A percentile compares a stretch with the other conserved stretches of the same genome.
Conservation (phyloP, 2,797 vertebrate genomes). For the Salarias fasciatus region DNA sequence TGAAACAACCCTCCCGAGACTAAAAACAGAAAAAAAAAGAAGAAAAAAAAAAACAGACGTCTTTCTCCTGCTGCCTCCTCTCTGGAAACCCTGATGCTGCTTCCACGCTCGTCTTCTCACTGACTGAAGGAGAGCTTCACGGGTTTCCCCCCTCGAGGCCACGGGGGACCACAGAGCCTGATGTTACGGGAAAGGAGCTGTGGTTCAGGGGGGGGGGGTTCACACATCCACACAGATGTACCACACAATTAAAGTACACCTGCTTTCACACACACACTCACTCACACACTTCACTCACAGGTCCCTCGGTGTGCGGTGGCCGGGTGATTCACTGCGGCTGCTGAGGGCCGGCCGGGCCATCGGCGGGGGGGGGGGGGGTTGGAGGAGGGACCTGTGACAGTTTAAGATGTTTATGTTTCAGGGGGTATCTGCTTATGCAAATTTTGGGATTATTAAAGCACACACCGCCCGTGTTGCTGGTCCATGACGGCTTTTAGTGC, state of each 20-base stretch:
- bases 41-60: neutral
- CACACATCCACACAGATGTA: conserved; percentile 29
- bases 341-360: conserved; percentile 29
- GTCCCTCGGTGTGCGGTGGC: conserved; percentile 48
- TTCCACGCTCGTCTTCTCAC: conserved; percentile 30
- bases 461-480: conserved; percentile 18
- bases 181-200: conserved; percentile 39
- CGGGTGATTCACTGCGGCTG: conserved; percentile 45
- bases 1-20: too few species aligned
- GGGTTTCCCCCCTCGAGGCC: conserved; percentile 36
- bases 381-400: conserved; percentile 13
- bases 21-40: too few species aligned
- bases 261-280: conserved; percentile 14
- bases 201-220: neutral
- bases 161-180: conserved; percentile 6
- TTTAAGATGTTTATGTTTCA: conserved; percentile 55
- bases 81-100: conserved; percentile 10
- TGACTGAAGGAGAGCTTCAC: conserved; percentile 25
- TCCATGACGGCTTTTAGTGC: conserved; percentile 11
- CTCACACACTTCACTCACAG: too few species aligned
- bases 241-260: conserved; percentile 21
- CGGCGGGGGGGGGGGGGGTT: neutral
- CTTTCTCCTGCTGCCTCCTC: neutral
- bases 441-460: conserved; percentile 60
- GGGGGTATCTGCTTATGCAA: conserved; percentile 65